A percentile compares a stretch with the other conserved stretches of the same genome.
phyloP scores from a whole-genome alignment of 30 jellyfish, hydroid and myxozoan genomes.

The Aurelia sp. region DNA sequence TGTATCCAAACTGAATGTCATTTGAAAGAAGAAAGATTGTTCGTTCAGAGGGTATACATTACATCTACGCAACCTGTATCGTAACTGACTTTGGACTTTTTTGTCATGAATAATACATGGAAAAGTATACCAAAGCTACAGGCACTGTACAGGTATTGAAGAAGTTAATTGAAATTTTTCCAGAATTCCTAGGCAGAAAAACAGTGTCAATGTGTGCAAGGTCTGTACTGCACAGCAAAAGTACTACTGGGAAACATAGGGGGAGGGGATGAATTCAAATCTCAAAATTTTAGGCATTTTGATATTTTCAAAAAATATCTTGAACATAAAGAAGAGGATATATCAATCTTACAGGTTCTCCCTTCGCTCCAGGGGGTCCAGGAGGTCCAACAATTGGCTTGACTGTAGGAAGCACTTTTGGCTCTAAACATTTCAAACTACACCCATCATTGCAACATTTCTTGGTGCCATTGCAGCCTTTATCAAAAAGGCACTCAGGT shows the following conservation, averaged over 20 bases:
- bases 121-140: no score
- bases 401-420: slow-evolving; percentile 4
- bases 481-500: slow-evolving; percentile 59
- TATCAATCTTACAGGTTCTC: slow-evolving; percentile 53
- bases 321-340: background rate
- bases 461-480: slow-evolving; percentile 52
- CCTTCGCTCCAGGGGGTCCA: slow-evolving; percentile 63
- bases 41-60: no score
- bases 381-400: slow-evolving; percentile 56
- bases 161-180: no score
- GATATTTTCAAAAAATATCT: background rate
- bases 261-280: background rate
- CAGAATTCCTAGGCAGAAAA: no score
- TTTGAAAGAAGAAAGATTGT: no score
- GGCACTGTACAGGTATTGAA: no score
- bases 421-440: slow-evolving; percentile 50
- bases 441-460: slow-evolving; percentile 83
- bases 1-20: no score
- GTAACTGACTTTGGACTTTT: no score
- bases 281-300: background rate
- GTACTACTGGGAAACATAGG: background rate
- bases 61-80: no score
- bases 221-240: no score
- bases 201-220: no score
- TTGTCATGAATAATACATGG: no score